Percentiles rank a stretch among this genome's conserved stretches.
These are phyloP conservation scores for Stegastes partitus DNA, from an alignment of 2,113 vertebrate genomes.

Conservation along the genomic window DNA sequence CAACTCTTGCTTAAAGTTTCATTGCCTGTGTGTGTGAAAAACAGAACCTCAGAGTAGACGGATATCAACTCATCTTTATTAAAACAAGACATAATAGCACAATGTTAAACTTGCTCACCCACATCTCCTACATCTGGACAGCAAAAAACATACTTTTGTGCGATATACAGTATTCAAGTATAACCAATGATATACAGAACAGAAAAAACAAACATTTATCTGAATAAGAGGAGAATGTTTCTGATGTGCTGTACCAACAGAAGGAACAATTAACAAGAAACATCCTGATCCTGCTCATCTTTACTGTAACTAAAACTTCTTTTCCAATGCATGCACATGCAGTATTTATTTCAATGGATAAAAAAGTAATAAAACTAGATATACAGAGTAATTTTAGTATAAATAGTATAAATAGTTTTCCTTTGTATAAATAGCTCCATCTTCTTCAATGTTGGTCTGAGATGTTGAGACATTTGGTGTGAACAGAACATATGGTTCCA, in stretches of 20 bases:
- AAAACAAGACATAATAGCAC: constrained; percentile 14
- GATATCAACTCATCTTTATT: constrained; percentile 16
- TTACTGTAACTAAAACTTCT: constrained; percentile 32
- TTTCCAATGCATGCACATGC: constrained; percentile 79
- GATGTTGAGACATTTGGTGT: constrained; percentile 43
- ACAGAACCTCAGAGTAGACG: background rate
- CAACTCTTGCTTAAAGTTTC: background rate
- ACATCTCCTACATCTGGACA: background rate
- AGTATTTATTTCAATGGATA: constrained; percentile 67
- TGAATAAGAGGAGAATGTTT: background rate
- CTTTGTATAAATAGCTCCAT: constrained; percentile 76
- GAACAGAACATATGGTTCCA: constrained; percentile 5
- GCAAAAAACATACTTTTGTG: constrained; percentile 31
- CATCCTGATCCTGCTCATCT: background rate
- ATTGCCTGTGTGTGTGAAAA: background rate
- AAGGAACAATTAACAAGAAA: constrained; percentile 13
- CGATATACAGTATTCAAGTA: constrained; percentile 66
- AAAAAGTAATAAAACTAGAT: constrained; percentile 79
- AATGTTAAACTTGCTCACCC: background rate
- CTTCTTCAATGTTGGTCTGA: constrained; percentile 40
- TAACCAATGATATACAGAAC: constrained; percentile 10
- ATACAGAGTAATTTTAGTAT: constrained; percentile 75
- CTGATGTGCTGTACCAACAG: constrained; percentile 13
- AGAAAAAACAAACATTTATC: background rate
- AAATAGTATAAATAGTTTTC: constrained; percentile 85